Base-by-base conservation (phyloP, 2,113 vertebrate species). In the Carettochelys insculpta region DNA sequence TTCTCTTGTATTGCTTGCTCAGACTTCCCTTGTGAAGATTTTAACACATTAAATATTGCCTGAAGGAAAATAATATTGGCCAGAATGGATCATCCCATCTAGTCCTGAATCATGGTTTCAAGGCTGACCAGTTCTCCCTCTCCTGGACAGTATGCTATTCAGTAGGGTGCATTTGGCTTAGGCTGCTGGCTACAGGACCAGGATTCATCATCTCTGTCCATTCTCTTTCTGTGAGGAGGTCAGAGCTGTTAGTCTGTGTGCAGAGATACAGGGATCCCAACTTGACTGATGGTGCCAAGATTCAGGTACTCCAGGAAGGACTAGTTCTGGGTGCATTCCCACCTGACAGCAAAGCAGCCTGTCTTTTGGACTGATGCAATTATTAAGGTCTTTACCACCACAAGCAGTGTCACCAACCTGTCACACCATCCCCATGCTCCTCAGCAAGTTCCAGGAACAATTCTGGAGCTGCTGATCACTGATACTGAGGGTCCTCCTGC, bases 21-120 rank as follows among this genome's bases (percentile, higher is more conserved):
- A 53, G 73, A 13, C 83, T 50, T 48, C 38, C 71, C 6, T 1
- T 24, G 24, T 5, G 47, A 27, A 65, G 58, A n/a, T 8, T 54
- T 24, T n/a, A 0, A 9, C 43, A 54, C 16, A 14, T 77, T 76
- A 10, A 5, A 4, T 41, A 3, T 9, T 54, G 2, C 61, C 68
- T 76, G 34, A 38, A 83, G 86, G 75, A 95, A 41, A 7, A 68
- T 31, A 58, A 85, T 68, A 5, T 0, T 80, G 83, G 54, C 0
- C 1, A 11, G 16, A 5, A 11, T 0, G 1, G 54, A 41, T 92
- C 34, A 1, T 17, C 68, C 41, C 78, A 0, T 53, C 86, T 12
- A 3, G 17, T 80, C 48, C 47, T 19, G 29, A 85, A 71, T 51
- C 82, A 85, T 76, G 47, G 22, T 34, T 19, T 51, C 68, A 73